These are phyloP conservation scores for Xiphophorus hellerii DNA, from an alignment of 2,113 vertebrate genomes.

Conservation along the genomic window DNA sequence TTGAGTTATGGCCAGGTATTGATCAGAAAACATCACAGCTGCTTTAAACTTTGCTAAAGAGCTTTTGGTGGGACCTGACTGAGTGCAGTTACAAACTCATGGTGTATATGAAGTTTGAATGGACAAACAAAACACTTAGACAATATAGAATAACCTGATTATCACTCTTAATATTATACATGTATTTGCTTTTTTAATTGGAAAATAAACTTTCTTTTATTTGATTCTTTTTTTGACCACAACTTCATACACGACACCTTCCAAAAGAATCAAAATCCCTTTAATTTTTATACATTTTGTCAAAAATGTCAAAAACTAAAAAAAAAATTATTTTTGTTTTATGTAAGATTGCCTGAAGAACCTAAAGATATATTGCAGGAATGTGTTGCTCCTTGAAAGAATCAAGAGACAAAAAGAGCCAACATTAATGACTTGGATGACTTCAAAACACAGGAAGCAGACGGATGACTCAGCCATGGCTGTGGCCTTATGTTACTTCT, in stretches of 20 bases:
- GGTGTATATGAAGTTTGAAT: conserved; percentile 54
- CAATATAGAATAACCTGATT: not conserved
- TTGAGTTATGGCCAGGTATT: conserved; percentile 74
- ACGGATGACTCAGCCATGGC: no score
- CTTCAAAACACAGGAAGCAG: no score
- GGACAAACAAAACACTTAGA: conserved; percentile 17
- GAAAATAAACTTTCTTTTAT: not conserved
- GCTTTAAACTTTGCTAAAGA: conserved; percentile 72
- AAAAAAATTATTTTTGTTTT: no score
- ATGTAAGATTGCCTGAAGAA: no score
- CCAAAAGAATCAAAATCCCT: not conserved
- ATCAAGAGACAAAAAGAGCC: no score
- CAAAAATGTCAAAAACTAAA: no score
- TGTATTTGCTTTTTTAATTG: not conserved
- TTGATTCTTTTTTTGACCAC: not conserved
- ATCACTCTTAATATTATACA: not conserved
- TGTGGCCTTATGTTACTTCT: no score
- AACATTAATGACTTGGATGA: no score
- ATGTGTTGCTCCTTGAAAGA: no score
- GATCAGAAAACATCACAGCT: conserved; percentile 66
- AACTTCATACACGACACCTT: not conserved
- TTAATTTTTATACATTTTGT: no score
- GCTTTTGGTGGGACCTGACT: conserved; percentile 68
- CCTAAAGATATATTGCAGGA: no score
- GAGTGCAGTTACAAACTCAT: conserved; percentile 60